Percentiles rank a stretch among this genome's conserved stretches.
Evolutionary conservation across 1,140 invertebrate species (phyloP).

Genomic region (Eriosoma lanigerum): DNA sequence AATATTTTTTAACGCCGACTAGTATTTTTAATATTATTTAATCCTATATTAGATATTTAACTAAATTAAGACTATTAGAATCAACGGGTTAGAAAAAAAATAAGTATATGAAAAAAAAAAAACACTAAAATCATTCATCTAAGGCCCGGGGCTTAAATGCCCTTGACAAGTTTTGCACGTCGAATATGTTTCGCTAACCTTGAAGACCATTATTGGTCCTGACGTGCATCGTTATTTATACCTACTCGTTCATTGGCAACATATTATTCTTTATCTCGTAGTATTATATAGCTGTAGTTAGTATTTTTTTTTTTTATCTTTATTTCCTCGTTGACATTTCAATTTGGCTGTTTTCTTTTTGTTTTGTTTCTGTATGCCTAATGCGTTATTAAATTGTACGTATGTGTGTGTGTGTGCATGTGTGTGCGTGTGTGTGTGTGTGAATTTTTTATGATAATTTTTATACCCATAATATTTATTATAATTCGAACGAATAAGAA

Average conservation of each 20-base stretch:
- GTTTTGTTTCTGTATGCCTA: not conserved
- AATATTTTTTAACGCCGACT: no score
- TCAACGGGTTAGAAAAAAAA: no score
- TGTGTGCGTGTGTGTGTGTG: no score
- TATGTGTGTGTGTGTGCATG: no score
- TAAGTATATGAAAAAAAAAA: no score
- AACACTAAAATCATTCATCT: not conserved
- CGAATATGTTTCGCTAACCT: not conserved
- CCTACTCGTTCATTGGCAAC: not conserved
- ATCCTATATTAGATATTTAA: no score
- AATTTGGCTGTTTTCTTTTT: not conserved
- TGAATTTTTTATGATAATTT: no score
- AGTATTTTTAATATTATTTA: no score
- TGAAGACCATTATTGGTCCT: conserved; percentile 5
- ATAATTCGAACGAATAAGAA: no score
- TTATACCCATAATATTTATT: no score
- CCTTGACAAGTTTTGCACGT: conserved; percentile 12
- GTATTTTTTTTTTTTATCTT: not conserved
- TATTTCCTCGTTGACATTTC: not conserved
- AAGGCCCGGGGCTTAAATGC: not conserved
- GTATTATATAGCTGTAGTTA: not conserved
- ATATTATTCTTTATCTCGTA: not conserved
- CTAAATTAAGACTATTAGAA: no score
- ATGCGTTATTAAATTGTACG: not conserved
- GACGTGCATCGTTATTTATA: not conserved